phyloP scores from a whole-genome alignment of 2,113 vertebrate species.

The Lepisosteus oculatus region DNA sequence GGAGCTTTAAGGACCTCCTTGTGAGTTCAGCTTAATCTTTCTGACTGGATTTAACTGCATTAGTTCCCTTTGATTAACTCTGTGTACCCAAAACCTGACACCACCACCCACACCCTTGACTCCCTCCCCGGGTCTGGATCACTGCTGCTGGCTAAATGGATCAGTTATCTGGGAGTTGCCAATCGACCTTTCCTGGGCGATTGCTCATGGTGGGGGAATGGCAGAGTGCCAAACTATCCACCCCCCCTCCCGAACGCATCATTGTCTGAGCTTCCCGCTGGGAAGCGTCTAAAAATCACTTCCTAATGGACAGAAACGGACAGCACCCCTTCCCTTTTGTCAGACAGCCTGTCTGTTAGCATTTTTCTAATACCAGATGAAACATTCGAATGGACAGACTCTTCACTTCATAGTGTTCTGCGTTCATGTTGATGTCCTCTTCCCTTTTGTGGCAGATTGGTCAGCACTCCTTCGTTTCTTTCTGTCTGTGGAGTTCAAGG shows the following conservation, averaged over 20 bases:
- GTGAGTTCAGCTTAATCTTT: conserved; percentile 37
- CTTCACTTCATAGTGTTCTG: too few species aligned
- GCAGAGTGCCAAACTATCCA: conserved; percentile 52
- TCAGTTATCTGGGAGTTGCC: conserved; percentile 62
- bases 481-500: too few species aligned
- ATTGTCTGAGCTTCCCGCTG: too few species aligned
- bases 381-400: too few species aligned
- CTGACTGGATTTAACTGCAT: conserved; percentile 38
- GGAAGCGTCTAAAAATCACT: too few species aligned
- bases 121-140: conserved; percentile 48
- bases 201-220: conserved; percentile 49
- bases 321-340: too few species aligned
- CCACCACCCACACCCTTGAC: conserved; percentile 22
- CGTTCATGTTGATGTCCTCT: too few species aligned
- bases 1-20: conserved; percentile 30
- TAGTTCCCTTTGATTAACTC: conserved; percentile 52
- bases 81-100: conserved; percentile 14
- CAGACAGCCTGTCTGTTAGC: too few species aligned
- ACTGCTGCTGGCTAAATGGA: conserved; percentile 64
- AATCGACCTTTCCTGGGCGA: conserved; percentile 61
- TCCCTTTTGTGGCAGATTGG: too few species aligned
- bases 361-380: too few species aligned
- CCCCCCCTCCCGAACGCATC: conserved; percentile 1
- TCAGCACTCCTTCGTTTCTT: too few species aligned
- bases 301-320: too few species aligned